Evolutionary conservation across 2,797 vertebrate species (phyloP).

Genomic region (Clarias platycephalus): DNA sequence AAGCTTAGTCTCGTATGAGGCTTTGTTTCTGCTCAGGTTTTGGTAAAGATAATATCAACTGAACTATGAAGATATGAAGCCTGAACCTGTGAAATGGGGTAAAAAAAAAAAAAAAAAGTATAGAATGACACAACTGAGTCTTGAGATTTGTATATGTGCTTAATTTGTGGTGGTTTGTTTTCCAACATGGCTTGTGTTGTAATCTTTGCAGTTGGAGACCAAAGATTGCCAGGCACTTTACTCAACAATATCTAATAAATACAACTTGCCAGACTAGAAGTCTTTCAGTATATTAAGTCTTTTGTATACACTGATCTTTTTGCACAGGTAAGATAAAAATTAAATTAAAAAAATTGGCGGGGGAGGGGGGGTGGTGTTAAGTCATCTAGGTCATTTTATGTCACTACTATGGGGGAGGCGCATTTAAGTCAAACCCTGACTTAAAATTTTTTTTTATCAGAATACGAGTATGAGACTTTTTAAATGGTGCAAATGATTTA

Average conservation of each 20-base stretch:
- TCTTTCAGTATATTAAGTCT: background rate
- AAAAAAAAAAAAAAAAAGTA: no score
- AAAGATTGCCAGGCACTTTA: conserved; percentile 70
- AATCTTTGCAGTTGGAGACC: conserved; percentile 64
- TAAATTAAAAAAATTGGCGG: no score
- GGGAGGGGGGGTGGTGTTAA: no score
- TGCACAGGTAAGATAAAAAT: background rate
- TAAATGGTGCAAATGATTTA: no score
- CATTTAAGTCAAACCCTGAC: no score
- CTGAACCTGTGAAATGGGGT: conserved; percentile 53
- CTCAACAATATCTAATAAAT: background rate
- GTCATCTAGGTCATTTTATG: background rate
- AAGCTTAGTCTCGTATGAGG: conserved; percentile 54
- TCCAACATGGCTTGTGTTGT: conserved; percentile 56
- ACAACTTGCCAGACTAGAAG: background rate
- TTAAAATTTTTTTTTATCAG: no score
- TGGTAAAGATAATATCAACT: conserved; percentile 54
- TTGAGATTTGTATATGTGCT: background rate
- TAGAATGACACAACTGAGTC: conserved; percentile 9
- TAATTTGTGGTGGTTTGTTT: conserved; percentile 41
- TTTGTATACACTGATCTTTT: background rate
- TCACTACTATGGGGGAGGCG: no score
- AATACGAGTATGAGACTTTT: no score
- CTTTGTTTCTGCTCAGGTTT: conserved; percentile 71
- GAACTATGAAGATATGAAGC: conserved; percentile 42